phyloP scores from a whole-genome alignment of 2,797 vertebrate genomes.

The Sorex maritimensis region DNA sequence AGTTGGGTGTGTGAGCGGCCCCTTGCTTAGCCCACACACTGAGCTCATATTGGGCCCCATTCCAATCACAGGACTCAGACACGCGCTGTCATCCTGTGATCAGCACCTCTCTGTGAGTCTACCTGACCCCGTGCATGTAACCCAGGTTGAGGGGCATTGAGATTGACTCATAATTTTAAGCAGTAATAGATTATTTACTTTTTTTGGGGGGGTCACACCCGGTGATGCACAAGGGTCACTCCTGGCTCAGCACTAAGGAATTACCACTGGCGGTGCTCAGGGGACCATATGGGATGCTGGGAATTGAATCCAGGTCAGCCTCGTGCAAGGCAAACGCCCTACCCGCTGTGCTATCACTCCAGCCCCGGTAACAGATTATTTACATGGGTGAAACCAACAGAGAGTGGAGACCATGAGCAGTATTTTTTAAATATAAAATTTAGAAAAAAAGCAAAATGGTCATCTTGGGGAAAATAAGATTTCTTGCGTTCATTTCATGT shows the following conservation, averaged over 20 bases:
- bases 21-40: background rate
- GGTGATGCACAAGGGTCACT: no score
- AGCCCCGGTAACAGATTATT: background rate
- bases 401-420: background rate
- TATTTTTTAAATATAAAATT: background rate
- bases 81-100: no score
- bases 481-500: slow-evolving; percentile 30
- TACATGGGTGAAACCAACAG: background rate
- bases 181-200: background rate
- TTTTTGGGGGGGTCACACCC: no score
- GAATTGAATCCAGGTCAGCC: no score
- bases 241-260: no score
- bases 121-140: background rate
- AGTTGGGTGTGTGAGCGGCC: background rate
- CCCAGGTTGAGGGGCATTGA: background rate
- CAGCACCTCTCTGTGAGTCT: background rate
- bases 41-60: background rate
- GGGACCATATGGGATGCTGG: no score
- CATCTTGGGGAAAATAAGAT: slow-evolving; percentile 34
- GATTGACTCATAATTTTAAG: background rate
- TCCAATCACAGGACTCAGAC: background rate
- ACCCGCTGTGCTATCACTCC: no score
- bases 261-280: no score
- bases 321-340: no score
- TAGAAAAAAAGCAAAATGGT: background rate